phyloP scores from a whole-genome alignment of 2,113 vertebrate species.

The Acanthisitta chloris region DNA sequence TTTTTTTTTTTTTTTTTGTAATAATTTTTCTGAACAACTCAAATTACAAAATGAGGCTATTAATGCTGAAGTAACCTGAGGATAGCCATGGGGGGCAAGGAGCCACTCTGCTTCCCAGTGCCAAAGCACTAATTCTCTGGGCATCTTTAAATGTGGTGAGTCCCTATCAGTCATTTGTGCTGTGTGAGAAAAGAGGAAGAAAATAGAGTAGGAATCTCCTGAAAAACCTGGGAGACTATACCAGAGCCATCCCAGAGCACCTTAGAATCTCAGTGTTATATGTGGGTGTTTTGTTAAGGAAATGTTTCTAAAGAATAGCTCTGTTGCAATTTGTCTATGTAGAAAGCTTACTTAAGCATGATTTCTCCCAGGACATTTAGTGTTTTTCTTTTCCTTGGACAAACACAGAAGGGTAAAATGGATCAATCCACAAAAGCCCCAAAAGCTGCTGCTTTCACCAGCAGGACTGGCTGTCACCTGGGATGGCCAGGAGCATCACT shows the following conservation, averaged over 20 bases:
- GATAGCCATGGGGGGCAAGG: neutral
- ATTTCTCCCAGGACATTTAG: neutral
- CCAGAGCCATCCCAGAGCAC: neutral
- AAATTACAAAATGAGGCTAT: neutral
- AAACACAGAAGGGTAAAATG: conserved; percentile 12
- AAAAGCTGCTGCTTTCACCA: conserved; percentile 36
- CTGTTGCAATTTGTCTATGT: neutral
- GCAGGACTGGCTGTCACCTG: conserved; percentile 54
- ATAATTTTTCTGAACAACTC: neutral
- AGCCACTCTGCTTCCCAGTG: neutral
- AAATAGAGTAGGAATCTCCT: neutral
- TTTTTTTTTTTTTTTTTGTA: neutral
- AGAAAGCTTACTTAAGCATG: neutral
- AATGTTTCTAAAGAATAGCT: neutral
- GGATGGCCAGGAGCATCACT: conserved; percentile 61
- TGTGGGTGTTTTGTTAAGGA: neutral
- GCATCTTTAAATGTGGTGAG: neutral
- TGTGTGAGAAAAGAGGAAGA: neutral
- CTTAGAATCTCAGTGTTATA: neutral
- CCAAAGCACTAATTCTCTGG: neutral
- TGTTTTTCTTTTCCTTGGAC: neutral
- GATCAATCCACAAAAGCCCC: conserved; percentile 27
- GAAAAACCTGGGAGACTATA: neutral
- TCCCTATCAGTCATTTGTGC: neutral
- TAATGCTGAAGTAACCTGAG: neutral